Evolutionary conservation across 1,140 invertebrate genomes (phyloP).

Genomic region (Psilanteris sp.): DNA sequence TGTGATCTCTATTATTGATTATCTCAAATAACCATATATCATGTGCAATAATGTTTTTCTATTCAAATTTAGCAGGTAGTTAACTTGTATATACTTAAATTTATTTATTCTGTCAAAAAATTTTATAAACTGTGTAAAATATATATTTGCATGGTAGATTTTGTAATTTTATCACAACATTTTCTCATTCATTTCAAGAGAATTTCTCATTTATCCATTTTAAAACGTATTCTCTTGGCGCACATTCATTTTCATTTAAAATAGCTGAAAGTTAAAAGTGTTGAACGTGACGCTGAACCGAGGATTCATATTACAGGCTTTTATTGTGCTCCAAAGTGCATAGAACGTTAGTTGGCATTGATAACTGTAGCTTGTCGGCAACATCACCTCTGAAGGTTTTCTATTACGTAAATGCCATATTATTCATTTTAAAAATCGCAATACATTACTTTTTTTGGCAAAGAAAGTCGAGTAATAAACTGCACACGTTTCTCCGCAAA

Average conservation of each 20-base stretch:
- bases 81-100: too few relatives aligned
- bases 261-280: slow-evolving; percentile 61
- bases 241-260: slow-evolving; percentile 62
- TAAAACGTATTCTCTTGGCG: slow-evolving; percentile 52
- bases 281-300: slow-evolving; percentile 58
- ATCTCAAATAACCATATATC: too few relatives aligned
- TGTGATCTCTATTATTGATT: too few relatives aligned
- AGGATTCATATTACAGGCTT: slow-evolving; percentile 59
- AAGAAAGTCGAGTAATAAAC: slow-evolving; percentile 5
- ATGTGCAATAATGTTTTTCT: too few relatives aligned
- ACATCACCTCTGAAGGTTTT: slow-evolving; percentile 36
- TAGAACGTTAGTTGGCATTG: slow-evolving; percentile 55
- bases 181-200: slow-evolving; percentile 50
- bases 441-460: slow-evolving; percentile 9
- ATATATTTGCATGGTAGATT: slow-evolving; percentile 34
- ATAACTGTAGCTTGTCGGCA: slow-evolving; percentile 52
- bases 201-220: slow-evolving; percentile 58
- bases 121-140: slow-evolving; percentile 11
- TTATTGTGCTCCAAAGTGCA: slow-evolving; percentile 58
- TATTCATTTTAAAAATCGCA: slow-evolving; percentile 35
- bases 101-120: background rate
- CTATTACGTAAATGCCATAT: slow-evolving; percentile 37
- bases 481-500: background rate
- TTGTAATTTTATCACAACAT: slow-evolving; percentile 43
- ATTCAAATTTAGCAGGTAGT: too few relatives aligned